Evolutionary conservation across 2,797 vertebrate genomes (phyloP), one percentile per base, ranked within the genome.

Genomic region (Schizopygopsis pylzovi): DNA sequence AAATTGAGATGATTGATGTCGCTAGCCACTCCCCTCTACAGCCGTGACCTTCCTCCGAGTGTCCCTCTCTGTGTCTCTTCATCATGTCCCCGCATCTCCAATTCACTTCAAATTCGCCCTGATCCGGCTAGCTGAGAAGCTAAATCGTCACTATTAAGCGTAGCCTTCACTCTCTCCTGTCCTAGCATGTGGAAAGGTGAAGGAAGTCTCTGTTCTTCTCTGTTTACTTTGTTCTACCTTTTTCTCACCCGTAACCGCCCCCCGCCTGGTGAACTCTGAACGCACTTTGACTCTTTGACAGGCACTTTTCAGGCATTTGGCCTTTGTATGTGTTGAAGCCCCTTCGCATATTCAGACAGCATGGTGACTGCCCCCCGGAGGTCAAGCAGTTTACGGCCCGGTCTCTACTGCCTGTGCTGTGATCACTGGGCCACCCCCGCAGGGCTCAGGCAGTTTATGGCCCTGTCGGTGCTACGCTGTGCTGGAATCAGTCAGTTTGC

Each of bases 241-340:
- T 94, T 91, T 92, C 88, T 68, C 79, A 82, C 77, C 88, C 91
- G 83, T 87, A 90, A 87, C 85, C 49, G 82, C 88, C 88, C 79
- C 88, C 86, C 56, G 88, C 93, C 88, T 90, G 81, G 87, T 95
- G 95, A 95, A 95, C 95, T 95, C 93, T 91, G 65, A 16, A 20
- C 87, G 92, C 92, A 93, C 95, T 94, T 90, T 95, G 94, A 95
- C 94, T 93, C 83, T 78, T 91, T 82, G 39, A 75, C 93, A 91
- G 91, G 90, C 86, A 89, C 91, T 93, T 92, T 93, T 91, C 85
- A 88, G 87, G 91, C 90, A 90, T 91, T 88, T 91, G 91, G 87
- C 88, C 86, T 89, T 89, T 91, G 52, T 88, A 91, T 89, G n/a
- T 78, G 56, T 33, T 41, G 80, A 70, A 70, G 52, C 37, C 76